A percentile compares a stretch with the other conserved stretches of the same genome.
These are phyloP conservation scores for Abrostola triplasia DNA, from an alignment of 2,888 invertebrate genomes.

Conservation along the genomic window DNA sequence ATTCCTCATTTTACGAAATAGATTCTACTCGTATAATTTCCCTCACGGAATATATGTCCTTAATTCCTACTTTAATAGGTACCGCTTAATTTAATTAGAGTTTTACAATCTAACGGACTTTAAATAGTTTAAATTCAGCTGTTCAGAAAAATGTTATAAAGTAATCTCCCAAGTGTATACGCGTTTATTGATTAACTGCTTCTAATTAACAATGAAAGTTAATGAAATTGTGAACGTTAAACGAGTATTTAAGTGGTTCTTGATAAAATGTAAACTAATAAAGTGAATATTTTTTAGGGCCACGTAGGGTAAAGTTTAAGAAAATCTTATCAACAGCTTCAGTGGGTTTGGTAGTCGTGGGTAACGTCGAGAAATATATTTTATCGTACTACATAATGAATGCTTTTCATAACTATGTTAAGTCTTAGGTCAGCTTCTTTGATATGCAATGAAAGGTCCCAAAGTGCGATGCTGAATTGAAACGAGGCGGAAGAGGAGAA, in stretches of 20 bases:
- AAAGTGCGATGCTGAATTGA: too few relatives aligned
- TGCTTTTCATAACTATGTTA: too few relatives aligned
- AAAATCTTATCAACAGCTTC: conserved; percentile 9
- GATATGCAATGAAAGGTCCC: too few relatives aligned
- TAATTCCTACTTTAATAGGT: too few relatives aligned
- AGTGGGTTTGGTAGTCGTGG: too few relatives aligned
- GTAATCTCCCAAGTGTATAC: conserved; percentile 13
- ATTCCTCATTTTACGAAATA: neutral
- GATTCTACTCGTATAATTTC: neutral
- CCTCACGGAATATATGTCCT: too few relatives aligned
- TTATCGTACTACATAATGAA: neutral
- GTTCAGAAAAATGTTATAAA: conserved; percentile 25
- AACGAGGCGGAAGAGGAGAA: too few relatives aligned
- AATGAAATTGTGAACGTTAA: conserved; percentile 2
- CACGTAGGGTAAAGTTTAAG: conserved; percentile 10
- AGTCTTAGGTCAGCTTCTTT: too few relatives aligned
- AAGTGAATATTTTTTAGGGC: neutral
- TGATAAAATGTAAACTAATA: neutral
- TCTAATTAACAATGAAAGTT: conserved; percentile 4
- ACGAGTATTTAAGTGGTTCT: neutral
- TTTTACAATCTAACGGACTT: conserved; percentile 25
- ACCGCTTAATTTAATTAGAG: conserved; percentile 39
- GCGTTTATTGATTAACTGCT: conserved; percentile 16
- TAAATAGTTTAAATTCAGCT: conserved; percentile 18
- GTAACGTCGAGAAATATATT: too few relatives aligned